Evolutionary conservation across 2,113 vertebrate genomes (phyloP), one percentile per base, ranked within the genome.

Genomic region (Triplophysa rosa): DNA sequence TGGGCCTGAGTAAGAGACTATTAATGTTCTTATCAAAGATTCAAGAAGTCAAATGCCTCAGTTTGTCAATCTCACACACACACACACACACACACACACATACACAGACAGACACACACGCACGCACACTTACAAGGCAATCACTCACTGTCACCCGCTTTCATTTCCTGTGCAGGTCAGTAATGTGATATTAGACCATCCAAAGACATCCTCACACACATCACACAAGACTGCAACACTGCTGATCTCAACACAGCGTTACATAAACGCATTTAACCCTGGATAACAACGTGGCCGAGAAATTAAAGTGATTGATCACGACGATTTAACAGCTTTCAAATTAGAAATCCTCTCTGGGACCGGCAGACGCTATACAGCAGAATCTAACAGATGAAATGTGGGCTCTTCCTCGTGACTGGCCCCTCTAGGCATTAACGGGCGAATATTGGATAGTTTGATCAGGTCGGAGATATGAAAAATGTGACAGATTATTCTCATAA

Each of bases 141-240:
- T 81, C 72, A 52, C 71, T 81, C 71, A 81, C 64, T 81, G 79
- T 81, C 79, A 74, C n/a, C 71, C 49, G 49, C 64, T 81, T 81
- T 81, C 79, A 81, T 81, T 81, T 81, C 79, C 79, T 81, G 71
- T 52, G 71, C 24, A 81, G 64, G 66, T 68, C 64, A 75, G 79
- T 75, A 81, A 81, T 81, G 19, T 75, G 71, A 81, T 81, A 66
- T 75, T 67, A 81, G 54, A 67, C 79, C 64, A 49, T 61, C 70
- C 70, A 14, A 23, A 63, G 24, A 64, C 67, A 17, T 45, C 63
- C 59, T 26, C 59, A 42, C 49, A 8, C 10, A 29, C 45, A 26
- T 52, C 45, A 33, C 23, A 58, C 33, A 10, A 40, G 5, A 17
- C 76, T 49, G 12, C 61, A 69, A 70, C 45, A 23, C 61, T 21